Evolutionary conservation across 2,797 vertebrate species (phyloP), one percentile per base, ranked within the genome.

Genomic region (Falco berigora): DNA sequence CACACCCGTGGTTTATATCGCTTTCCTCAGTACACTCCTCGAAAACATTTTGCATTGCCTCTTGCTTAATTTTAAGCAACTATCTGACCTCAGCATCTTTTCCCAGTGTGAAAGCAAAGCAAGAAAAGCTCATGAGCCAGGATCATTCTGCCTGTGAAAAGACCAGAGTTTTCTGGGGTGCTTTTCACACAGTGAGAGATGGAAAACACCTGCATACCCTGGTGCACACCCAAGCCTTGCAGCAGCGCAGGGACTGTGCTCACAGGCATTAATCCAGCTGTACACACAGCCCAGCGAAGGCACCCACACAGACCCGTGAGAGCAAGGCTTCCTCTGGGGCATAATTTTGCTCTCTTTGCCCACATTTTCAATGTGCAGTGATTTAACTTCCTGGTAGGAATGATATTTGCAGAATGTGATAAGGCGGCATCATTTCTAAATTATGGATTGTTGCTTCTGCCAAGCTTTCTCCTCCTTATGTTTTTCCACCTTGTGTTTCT

Each of bases 391-490:
- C 89, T 5, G 1, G 75, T 77, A 72, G 44, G 91, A 89, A 66
- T 38, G 36, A 62, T 85, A 91, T 71, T 91, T 96, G 91, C 85
- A 91, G 78, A 74, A 23, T 14, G 32, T 1, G 24, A 83, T 92
- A 87, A 95, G 56, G 62, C 4, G 0, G 61, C 61, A 74, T 82
- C 15, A 49, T 86, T 95, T 96, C 74, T 79, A 77, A 94, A 74
- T 73, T 73, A 93, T 10, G 25, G 83, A 71, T 68, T 91, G 76
- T 81, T 66, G 78, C 72, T 91, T 88, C 72, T 94, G 87, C 85
- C 91, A 92, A 81, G 59, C 90, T 92, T 94, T 91, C 73, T 83
- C 30, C 61, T 88, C 69, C 83, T 88, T 79, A 73, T 76, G 84
- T 49, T 93, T 92, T 79, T 90, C 56, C 38, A 61, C 86, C 58